Evolutionary conservation across 2,888 invertebrate species (phyloP), one percentile per base, ranked within the genome.

Genomic region (Carcina quercana): DNA sequence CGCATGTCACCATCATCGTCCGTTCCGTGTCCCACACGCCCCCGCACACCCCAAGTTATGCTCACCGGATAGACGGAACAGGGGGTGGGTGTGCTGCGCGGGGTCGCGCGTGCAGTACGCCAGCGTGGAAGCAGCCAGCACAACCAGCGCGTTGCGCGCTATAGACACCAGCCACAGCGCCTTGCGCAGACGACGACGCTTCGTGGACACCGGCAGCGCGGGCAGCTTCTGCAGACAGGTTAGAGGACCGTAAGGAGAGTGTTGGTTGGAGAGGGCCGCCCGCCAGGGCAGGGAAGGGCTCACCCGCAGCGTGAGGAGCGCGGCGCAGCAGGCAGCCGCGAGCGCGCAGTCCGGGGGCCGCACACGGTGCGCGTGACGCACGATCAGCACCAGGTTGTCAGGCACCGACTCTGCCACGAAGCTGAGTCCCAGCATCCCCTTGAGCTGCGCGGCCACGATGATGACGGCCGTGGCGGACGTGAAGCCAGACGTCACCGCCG

Each of bases 391-490:
- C 8, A 91, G 45, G 40, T 90, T 89, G 34, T 88, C 89, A 2
- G 87, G 47, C 34, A 91, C 86, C n/a, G 89, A 88, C 45, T 90
- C 87, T 2, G 91, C 90, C 33, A 87, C 75, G 61, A 90, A 87
- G 47, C 83, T 85, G 17, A 94, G 75, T 5, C 94, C 94, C 15
- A 94, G 71, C 28, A 94, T 74, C 30, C 89, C 90, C 72, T 92
- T 92, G 8, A 93, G 46, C 72, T 95, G 95, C 4, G 91, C 87
- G 19, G 86, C 79, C 22, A 90, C 87, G 47, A 95, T 93, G 50
- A 93, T 92, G 7, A 93, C 66, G 0, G 95, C 91, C 12, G 93
- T 93, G 6, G 93, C 94, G 1, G 94, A 91, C 24, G 94, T 94
- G 66, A 95, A 95, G 1, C 93, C 94, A 44, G 91, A 91, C 11